Percentiles rank a stretch among this genome's conserved stretches.
Evolutionary conservation across 2,888 invertebrate species (phyloP).

Genomic region (Epiblema foenella): DNA sequence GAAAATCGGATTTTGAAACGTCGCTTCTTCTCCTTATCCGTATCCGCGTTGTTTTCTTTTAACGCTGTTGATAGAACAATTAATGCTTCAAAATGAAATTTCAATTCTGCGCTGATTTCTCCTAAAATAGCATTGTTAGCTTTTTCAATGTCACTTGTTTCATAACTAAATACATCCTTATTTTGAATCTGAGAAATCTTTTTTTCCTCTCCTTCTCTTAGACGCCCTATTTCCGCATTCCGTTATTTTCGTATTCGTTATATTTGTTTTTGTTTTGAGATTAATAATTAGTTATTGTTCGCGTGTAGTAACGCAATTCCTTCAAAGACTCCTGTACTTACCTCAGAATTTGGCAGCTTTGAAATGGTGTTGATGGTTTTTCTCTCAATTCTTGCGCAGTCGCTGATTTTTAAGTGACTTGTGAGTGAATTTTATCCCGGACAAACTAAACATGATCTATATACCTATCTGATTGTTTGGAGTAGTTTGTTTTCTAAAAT

Average conservation of each 20-base stretch:
- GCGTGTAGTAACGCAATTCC: conserved; percentile 16
- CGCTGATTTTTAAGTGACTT: conserved; percentile 39
- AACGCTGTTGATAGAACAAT: not conserved
- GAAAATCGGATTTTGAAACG: not conserved
- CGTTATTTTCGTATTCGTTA: not conserved
- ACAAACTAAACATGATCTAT: not conserved
- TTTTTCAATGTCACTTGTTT: not conserved
- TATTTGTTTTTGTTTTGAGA: not conserved
- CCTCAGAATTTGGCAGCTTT: conserved; percentile 43
- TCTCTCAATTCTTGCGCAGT: conserved; percentile 26
- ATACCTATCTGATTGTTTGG: not conserved
- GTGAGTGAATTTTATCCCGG: conserved; percentile 23
- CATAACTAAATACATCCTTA: not conserved
- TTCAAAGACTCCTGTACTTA: conserved; percentile 33
- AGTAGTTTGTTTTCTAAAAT: not conserved
- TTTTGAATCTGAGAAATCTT: not conserved
- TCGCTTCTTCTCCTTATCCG: not conserved
- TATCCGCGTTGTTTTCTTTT: not conserved
- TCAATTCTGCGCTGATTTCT: not conserved
- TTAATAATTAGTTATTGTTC: conserved; percentile 22
- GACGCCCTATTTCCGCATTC: not conserved
- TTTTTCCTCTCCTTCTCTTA: not conserved
- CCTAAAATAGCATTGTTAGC: not conserved
- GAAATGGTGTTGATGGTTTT: conserved; percentile 26
- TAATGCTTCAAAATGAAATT: no score